Conservation (phyloP, 2,888 invertebrate genomes). For the Julus scandinavius region DNA sequence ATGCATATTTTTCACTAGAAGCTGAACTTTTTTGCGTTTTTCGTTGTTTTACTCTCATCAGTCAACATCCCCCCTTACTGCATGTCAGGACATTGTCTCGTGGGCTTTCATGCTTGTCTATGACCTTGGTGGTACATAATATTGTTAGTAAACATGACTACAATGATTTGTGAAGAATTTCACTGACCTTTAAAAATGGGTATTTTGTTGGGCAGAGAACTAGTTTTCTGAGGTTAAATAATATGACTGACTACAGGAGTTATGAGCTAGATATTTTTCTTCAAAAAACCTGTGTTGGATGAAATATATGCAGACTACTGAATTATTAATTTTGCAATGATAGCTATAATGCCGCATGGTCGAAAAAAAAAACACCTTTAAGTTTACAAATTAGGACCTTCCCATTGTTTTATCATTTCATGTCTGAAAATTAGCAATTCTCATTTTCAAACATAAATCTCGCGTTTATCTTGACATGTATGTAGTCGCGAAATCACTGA, state of each 20-base stretch:
- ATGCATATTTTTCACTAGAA: no score
- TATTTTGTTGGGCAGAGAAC: not conserved
- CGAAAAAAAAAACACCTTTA: not conserved
- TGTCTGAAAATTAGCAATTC: slow-evolving; percentile 31
- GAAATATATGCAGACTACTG: not conserved
- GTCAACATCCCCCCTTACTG: no score
- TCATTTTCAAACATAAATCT: slow-evolving; percentile 22
- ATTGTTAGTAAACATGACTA: no score
- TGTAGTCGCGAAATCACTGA: slow-evolving; percentile 29
- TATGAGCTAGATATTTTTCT: no score
- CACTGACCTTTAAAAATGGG: not conserved
- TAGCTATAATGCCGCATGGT: not conserved
- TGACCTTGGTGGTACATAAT: no score
- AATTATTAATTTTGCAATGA: not conserved
- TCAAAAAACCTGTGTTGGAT: no score
- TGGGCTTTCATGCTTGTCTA: no score
- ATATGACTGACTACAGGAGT: not conserved
- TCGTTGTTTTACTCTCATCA: no score
- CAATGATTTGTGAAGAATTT: not conserved
- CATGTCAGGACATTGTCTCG: no score
- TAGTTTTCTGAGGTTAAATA: not conserved
- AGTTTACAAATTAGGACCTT: not conserved
- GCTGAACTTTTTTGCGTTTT: no score
- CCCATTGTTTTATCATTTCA: not conserved
- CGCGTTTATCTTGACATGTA: slow-evolving; percentile 25